A percentile compares a stretch with the other conserved stretches of the same genome.
Conservation (phyloP, 2,113 vertebrate genomes). For the Rousettus leschenaultii region DNA sequence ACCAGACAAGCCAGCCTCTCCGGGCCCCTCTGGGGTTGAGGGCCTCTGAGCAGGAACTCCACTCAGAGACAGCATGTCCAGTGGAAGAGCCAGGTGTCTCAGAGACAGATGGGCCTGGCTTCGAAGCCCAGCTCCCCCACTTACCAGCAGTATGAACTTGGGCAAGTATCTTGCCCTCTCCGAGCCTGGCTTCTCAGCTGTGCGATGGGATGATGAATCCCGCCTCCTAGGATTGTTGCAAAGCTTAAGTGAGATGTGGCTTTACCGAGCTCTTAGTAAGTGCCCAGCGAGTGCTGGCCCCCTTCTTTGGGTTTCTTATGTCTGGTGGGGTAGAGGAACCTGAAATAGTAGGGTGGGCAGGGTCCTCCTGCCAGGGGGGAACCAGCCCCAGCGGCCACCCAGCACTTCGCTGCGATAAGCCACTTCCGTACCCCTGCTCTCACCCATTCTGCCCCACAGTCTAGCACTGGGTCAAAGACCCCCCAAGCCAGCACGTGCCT, state of each 20-base stretch:
- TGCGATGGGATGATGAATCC: neutral
- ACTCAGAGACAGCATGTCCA: neutral
- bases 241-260: neutral
- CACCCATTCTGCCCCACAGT: neutral
- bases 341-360: neutral
- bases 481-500: neutral
- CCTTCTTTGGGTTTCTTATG: neutral
- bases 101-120: neutral
- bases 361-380: neutral
- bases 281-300: neutral
- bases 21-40: neutral
- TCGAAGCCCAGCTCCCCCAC: neutral
- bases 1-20: neutral
- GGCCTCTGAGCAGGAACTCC: neutral
- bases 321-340: neutral
- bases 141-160: neutral
- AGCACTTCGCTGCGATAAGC: neutral
- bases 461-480: neutral
- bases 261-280: neutral
- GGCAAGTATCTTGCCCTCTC: neutral
- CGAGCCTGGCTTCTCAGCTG: neutral
- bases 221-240: neutral
- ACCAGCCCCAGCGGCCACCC: neutral
- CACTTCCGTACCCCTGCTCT: rapidly evolving
- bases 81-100: neutral